Evolutionary conservation across 2,113 vertebrate genomes (phyloP).

Genomic region (Rhinichthys klamathensis): DNA sequence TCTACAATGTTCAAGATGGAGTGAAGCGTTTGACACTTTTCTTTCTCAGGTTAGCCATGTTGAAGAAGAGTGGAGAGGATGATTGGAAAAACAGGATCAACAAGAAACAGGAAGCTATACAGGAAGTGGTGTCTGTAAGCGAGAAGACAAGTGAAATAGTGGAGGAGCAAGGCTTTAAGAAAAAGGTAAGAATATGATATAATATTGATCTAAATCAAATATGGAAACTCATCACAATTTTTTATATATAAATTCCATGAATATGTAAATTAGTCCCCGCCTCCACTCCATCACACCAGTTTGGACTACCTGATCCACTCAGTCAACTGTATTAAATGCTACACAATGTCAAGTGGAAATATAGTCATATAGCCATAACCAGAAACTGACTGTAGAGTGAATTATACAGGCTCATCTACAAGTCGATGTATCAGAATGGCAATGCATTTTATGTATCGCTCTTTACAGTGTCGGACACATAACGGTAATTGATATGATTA

Average conservation of each 20-base stretch:
- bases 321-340: no score
- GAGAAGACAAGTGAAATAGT: conserved; percentile 74
- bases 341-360: no score
- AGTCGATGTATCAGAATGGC: no score
- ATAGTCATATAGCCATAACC: no score
- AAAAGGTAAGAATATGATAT: conserved; percentile 78
- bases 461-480: no score
- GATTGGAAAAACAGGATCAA: conserved; percentile 93
- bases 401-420: no score
- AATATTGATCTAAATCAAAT: background rate
- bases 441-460: no score
- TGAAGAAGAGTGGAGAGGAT: conserved; percentile 96
- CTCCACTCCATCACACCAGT: no score
- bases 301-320: no score
- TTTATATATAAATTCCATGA: background rate
- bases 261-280: no score
- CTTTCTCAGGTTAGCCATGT: conserved; percentile 83
- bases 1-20: background rate
- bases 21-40: conserved; percentile 13
- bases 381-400: no score
- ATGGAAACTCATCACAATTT: background rate
- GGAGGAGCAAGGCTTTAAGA: conserved; percentile 84
- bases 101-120: conserved; percentile 88
- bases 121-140: conserved; percentile 62
- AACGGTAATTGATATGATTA: no score